A percentile compares a stretch with the other conserved stretches of the same genome.
Conservation (phyloP, 1,140 invertebrate species). For the Drosophila ogumai region DNA sequence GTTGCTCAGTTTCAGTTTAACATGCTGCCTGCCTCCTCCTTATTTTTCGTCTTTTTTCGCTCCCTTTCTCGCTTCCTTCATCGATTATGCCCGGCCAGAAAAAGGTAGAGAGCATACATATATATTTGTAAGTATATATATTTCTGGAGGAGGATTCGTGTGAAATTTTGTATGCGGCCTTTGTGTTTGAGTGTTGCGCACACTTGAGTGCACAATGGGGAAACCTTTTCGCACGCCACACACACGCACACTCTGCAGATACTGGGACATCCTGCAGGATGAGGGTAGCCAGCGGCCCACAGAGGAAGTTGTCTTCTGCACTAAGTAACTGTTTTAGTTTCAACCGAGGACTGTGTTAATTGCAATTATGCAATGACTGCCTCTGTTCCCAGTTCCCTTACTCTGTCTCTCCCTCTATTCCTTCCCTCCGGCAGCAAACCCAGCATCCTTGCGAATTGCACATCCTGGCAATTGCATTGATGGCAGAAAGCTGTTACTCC, state of each 20-base stretch:
- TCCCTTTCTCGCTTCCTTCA: constrained; percentile 25
- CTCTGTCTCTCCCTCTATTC: not conserved
- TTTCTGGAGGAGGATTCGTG: constrained; percentile 51
- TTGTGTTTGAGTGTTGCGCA: constrained; percentile 45
- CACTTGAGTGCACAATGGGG: constrained; percentile 59
- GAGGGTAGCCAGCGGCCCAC: constrained; percentile 16
- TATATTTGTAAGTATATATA: constrained; percentile 8
- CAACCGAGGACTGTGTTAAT: constrained; percentile 66
- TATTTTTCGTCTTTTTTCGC: constrained; percentile 2
- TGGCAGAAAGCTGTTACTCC: constrained; percentile 36
- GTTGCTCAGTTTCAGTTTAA: constrained; percentile 55
- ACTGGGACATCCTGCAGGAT: constrained; percentile 31
- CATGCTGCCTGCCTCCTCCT: constrained; percentile 19
- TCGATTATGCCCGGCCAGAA: constrained; percentile 48
- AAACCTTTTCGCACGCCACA: constrained; percentile 55
- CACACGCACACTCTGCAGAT: constrained; percentile 20
- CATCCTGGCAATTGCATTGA: constrained; percentile 73
- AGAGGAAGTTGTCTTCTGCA: constrained; percentile 61
- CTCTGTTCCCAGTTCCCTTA: not conserved
- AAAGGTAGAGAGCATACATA: constrained; percentile 21
- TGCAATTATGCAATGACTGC: constrained; percentile 77
- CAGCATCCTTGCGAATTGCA: constrained; percentile 61
- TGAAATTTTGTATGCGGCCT: constrained; percentile 54
- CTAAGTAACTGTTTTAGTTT: constrained; percentile 72
- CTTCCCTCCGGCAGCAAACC: not conserved